These are phyloP conservation scores for Zhuqinia jingwanae DNA, from an alignment of 2,888 invertebrate genomes.

Conservation along the genomic window DNA sequence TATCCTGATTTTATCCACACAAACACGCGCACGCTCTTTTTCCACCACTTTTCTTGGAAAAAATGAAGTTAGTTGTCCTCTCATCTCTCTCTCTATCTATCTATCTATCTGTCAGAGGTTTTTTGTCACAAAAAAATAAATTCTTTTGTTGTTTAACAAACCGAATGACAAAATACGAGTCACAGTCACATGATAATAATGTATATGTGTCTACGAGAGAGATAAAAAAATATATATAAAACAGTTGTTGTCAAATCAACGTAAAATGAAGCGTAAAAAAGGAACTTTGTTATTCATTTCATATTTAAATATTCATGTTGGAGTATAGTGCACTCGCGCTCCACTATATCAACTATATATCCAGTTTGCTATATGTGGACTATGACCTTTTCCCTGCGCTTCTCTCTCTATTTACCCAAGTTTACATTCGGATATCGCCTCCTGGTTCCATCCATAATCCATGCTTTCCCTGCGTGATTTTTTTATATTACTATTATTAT, in stretches of 20 bases:
- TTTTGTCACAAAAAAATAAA: not conserved
- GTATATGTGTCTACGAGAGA: too few relatives aligned
- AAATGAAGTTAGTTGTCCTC: not conserved
- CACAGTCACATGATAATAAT: too few relatives aligned
- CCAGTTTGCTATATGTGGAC: not conserved
- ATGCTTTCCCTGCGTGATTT: constrained; percentile 6
- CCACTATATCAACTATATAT: not conserved
- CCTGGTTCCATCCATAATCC: not conserved
- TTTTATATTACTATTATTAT: too few relatives aligned
- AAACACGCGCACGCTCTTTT: too few relatives aligned
- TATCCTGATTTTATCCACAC: not conserved
- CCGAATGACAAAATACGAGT: not conserved
- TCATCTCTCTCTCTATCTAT: too few relatives aligned
- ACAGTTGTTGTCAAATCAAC: not conserved
- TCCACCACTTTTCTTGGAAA: not conserved
- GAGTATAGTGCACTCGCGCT: too few relatives aligned
- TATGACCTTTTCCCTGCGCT: not conserved
- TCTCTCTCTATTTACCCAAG: not conserved
- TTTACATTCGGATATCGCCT: too few relatives aligned
- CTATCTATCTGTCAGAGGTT: not conserved
- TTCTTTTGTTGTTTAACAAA: not conserved
- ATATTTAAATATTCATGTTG: constrained; percentile 18
- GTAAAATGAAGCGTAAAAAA: not conserved
- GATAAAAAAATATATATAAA: not conserved
- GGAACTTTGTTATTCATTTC: not conserved